Evolutionary conservation across 2,113 vertebrate species (phyloP), one percentile per base, ranked within the genome.

Genomic region (Xiphorhynchus elegans): DNA sequence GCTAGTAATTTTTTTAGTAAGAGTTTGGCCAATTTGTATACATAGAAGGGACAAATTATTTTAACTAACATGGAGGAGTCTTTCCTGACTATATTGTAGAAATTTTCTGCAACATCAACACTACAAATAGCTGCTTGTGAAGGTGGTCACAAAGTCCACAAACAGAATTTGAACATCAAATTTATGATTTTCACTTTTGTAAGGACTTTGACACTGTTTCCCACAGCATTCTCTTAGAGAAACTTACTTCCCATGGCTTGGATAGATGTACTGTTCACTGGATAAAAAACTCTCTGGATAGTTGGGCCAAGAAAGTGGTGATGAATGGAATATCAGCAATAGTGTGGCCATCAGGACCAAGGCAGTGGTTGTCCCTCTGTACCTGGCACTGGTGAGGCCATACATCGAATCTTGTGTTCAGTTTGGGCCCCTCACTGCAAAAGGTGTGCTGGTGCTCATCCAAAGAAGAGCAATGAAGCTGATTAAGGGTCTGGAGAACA

Each of bases 371-470:
- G 24, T 11, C 2, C 6, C 9, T 7, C 23, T 25, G 12, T 8
- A 11, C 10, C 29, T 0, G 0, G 13, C 11, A 17, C 13, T 20
- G 24, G 28, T 37, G 53, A 75, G 19, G 28, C 24, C 6, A 0
- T 24, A 39, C n/a, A 11, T 4, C 46, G 24, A 53, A 68, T n/a
- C 24, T 20, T 29, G 29, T 46, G 28, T 25, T 29, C 68, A 52
- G 10, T 67, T 75, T 46, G 24, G 13, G 23, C 4, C n/a, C 24
- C 24, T 39, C 13, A 8, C 23, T 59, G 19, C 44, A 39, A 40
- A 73, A 29, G 5, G 6, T 3, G 20, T 50, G 7, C 10, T 72
- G 35, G 9, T 29, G 9, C 23, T 80, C 28, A 64, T 81, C n/a
- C 46, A 82, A 35, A 53, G 53, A 60, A 53, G 15, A 24, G 8